Evolutionary conservation across 2,797 vertebrate genomes (phyloP).

Genomic region (Muraenolepis orangiensis): DNA sequence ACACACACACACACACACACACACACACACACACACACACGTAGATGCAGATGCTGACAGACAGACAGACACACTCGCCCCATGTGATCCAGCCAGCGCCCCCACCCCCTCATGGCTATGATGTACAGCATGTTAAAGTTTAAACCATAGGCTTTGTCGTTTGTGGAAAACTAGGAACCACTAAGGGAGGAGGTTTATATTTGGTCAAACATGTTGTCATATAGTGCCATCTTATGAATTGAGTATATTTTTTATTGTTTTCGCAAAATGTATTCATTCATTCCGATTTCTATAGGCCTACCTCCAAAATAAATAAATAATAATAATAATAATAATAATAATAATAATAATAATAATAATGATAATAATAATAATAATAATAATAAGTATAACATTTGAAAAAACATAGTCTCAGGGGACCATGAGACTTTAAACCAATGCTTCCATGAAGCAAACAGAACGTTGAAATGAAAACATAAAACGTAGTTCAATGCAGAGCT

Average conservation of each 20-base stretch:
- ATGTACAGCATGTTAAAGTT: slow-evolving; percentile 58
- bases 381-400: no score
- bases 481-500: background rate
- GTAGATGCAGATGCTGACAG: background rate
- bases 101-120: background rate
- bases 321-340: background rate
- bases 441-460: background rate
- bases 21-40: background rate
- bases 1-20: background rate
- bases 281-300: background rate
- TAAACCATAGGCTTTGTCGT: slow-evolving; percentile 76
- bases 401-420: background rate
- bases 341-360: background rate
- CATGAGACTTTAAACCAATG: background rate
- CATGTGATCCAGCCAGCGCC: background rate
- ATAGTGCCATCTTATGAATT: background rate
- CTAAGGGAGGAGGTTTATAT: slow-evolving; percentile 45
- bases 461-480: background rate
- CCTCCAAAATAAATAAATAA: slow-evolving; percentile 1
- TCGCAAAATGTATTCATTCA: no score
- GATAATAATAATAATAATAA: background rate
- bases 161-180: slow-evolving; percentile 62
- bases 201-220: background rate
- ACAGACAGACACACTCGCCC: background rate
- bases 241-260: no score